phyloP scores from a whole-genome alignment of 35 echinoderm and acorn worm species.

The Apostichopus japonicus region DNA sequence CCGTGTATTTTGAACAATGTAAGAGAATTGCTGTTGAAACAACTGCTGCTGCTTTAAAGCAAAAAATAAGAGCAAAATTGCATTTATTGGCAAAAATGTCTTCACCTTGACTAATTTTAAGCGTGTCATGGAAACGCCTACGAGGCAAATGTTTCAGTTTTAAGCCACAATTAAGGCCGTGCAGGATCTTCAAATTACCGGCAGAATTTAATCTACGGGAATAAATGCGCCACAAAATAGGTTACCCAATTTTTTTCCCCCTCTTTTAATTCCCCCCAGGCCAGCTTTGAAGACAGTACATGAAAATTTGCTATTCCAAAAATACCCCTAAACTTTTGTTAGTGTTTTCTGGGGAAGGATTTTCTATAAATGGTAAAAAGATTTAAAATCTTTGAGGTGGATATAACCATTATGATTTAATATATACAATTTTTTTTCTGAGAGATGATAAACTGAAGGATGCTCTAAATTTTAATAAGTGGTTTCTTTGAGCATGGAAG shows the following conservation, averaged over 20 bases:
- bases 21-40: too few species aligned
- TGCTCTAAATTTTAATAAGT: neutral
- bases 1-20: too few species aligned
- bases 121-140: neutral
- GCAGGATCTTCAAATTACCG: neutral
- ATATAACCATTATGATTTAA: neutral
- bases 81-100: neutral
- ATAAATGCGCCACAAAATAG: neutral
- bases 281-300: neutral
- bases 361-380: neutral
- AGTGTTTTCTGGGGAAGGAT: neutral
- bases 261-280: too few species aligned
- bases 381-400: neutral
- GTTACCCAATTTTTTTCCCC: neutral
- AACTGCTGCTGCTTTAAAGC: too few species aligned
- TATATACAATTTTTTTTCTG: neutral
- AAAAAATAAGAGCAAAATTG: neutral
- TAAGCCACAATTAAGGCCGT: neutral
- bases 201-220: neutral
- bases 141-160: neutral
- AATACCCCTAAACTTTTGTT: too few species aligned
- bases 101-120: conserved; percentile 1
- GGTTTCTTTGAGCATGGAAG: neutral
- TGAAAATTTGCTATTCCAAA: too few species aligned
- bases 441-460: neutral